These are phyloP conservation scores for Pocillopora verrucosa DNA, from an alignment of 64 coral and sea anemone genomes.

Conservation along the genomic window DNA sequence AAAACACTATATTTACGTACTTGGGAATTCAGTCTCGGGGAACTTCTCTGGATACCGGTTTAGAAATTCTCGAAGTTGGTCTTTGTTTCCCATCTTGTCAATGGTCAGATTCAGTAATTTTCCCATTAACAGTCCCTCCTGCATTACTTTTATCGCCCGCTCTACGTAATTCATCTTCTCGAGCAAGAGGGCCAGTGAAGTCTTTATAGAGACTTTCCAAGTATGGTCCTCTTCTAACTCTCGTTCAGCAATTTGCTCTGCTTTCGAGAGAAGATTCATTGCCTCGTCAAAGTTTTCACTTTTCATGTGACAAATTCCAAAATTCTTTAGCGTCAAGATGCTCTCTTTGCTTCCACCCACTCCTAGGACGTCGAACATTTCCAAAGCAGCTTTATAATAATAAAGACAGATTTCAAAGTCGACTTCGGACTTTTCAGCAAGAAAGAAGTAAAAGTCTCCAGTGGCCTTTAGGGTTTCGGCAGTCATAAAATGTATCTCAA, in stretches of 20 bases:
- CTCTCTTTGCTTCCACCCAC: background rate
- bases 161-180: background rate
- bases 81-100: background rate
- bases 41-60: background rate
- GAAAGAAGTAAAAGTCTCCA: conserved; percentile 22
- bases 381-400: conserved; percentile 1
- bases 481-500: conserved; percentile 37
- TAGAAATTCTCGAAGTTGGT: background rate
- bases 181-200: background rate
- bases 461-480: conserved; percentile 15
- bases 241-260: background rate
- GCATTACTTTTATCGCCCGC: background rate
- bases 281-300: conserved; percentile 22
- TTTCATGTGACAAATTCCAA: conserved; percentile 1
- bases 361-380: conserved; percentile 12
- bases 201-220: conserved; percentile 31
- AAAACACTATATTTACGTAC: background rate
- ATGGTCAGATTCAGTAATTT: background rate
- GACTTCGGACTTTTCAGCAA: too few species aligned
- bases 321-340: conserved; percentile 26
- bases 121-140: background rate
- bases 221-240: conserved; percentile 11
- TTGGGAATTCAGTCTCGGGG: background rate
- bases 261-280: background rate
- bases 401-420: background rate